These are phyloP conservation scores for Himalopsyche anomala DNA, from an alignment of 2,888 invertebrate species.

Conservation along the genomic window DNA sequence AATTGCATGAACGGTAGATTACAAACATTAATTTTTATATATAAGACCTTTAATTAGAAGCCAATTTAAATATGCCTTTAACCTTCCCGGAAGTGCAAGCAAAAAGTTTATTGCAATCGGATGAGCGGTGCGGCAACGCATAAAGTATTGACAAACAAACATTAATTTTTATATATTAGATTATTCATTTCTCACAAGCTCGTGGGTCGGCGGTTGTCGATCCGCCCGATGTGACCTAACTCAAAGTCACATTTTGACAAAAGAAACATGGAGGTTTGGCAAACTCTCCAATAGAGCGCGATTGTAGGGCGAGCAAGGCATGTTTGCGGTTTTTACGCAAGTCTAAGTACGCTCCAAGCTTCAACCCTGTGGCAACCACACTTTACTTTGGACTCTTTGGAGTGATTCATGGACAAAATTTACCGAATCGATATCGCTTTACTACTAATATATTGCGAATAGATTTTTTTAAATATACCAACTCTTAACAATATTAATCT, in stretches of 20 bases:
- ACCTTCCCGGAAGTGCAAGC: too few relatives aligned
- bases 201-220: neutral
- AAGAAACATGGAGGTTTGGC: slow-evolving; percentile 17
- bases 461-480: too few relatives aligned
- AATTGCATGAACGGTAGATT: too few relatives aligned
- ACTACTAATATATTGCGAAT: neutral
- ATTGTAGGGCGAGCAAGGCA: slow-evolving; percentile 11
- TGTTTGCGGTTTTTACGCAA: slow-evolving; percentile 19
- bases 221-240: neutral
- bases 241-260: slow-evolving; percentile 12
- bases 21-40: too few relatives aligned
- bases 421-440: neutral
- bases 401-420: neutral
- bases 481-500: too few relatives aligned
- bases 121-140: too few relatives aligned
- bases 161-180: too few relatives aligned
- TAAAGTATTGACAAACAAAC: too few relatives aligned
- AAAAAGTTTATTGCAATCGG: too few relatives aligned
- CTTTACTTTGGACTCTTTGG: neutral
- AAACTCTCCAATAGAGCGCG: slow-evolving; percentile 19
- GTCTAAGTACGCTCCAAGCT: slow-evolving; percentile 3
- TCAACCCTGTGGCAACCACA: slow-evolving; percentile 18
- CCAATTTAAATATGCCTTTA: too few relatives aligned
- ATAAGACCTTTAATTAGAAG: too few relatives aligned
- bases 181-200: too few relatives aligned